These are phyloP conservation scores for Brachionus rubens DNA, from an alignment of 1,140 invertebrate genomes.

Conservation along the genomic window DNA sequence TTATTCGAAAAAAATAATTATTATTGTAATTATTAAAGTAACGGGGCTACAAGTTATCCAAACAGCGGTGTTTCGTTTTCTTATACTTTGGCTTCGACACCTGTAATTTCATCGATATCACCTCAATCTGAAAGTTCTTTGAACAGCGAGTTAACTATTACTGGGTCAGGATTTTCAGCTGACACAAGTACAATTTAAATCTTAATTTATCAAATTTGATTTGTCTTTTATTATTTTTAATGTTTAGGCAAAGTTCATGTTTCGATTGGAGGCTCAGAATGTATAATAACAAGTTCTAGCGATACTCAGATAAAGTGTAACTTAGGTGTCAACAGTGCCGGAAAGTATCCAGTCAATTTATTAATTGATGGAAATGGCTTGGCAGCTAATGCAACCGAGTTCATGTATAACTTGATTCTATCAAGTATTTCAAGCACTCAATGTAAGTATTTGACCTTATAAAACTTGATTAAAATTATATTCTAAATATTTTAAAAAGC, in stretches of 20 bases:
- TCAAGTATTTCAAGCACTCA: neutral
- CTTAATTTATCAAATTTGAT: neutral
- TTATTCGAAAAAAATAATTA: no score
- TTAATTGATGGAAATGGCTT: constrained; percentile 46
- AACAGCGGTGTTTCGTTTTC: constrained; percentile 47
- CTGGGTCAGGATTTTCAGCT: constrained; percentile 5
- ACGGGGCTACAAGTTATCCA: neutral
- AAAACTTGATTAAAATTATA: neutral
- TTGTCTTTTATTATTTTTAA: neutral
- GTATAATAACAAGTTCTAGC: constrained; percentile 46
- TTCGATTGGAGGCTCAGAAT: constrained; percentile 47
- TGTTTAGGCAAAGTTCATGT: constrained; percentile 47
- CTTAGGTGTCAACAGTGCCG: constrained; percentile 46
- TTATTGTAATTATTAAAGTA: neutral
- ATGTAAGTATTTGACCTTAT: constrained; percentile 14
- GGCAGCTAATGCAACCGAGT: neutral
- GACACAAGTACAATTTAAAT: neutral
- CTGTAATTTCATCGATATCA: constrained; percentile 49
- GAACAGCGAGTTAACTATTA: neutral
- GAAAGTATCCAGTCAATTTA: constrained; percentile 46
- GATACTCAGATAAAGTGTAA: constrained; percentile 48
- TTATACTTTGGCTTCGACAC: constrained; percentile 49
- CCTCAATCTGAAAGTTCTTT: constrained; percentile 46
- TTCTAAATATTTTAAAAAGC: constrained; percentile 27
- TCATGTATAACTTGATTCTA: neutral